Conservation (phyloP, 35 echinoderm and acorn worm genomes). For the Amphiura filiformis region DNA sequence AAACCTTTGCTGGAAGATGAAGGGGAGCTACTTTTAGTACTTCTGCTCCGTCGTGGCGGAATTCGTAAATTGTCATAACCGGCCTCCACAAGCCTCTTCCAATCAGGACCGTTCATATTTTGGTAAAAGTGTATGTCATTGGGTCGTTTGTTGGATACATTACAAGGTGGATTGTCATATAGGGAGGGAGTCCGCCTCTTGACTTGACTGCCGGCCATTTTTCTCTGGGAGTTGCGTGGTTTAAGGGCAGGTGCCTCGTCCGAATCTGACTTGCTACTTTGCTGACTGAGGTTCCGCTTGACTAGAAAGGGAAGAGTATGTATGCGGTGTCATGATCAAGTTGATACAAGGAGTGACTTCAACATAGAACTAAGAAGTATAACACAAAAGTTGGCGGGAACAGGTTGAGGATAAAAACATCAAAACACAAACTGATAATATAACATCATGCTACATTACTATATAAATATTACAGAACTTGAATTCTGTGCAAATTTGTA, state of each 20-base stretch:
- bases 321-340: too few species aligned
- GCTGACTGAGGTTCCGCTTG: background rate
- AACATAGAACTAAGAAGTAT: too few species aligned
- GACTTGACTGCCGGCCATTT: conserved; percentile 10
- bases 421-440: too few species aligned
- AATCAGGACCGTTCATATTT: conserved; percentile 50
- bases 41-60: conserved; percentile 45
- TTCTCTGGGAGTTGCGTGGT: conserved; percentile 22
- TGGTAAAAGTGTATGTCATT: conserved; percentile 43
- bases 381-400: too few species aligned
- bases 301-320: background rate
- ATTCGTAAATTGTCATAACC: conserved; percentile 71
- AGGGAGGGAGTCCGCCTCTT: conserved; percentile 59
- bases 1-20: conserved; percentile 20
- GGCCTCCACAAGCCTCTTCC: conserved; percentile 56
- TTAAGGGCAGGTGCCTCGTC: background rate
- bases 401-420: too few species aligned
- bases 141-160: conserved; percentile 28
- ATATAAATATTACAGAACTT: too few species aligned
- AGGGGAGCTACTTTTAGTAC: conserved; percentile 11
- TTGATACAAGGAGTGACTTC: too few species aligned
- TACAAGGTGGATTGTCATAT: conserved; percentile 57
- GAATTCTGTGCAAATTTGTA: too few species aligned
- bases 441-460: too few species aligned
- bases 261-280: background rate